These are phyloP conservation scores for Meteorus sp. DNA, from an alignment of 1,140 invertebrate species.

Conservation along the genomic window DNA sequence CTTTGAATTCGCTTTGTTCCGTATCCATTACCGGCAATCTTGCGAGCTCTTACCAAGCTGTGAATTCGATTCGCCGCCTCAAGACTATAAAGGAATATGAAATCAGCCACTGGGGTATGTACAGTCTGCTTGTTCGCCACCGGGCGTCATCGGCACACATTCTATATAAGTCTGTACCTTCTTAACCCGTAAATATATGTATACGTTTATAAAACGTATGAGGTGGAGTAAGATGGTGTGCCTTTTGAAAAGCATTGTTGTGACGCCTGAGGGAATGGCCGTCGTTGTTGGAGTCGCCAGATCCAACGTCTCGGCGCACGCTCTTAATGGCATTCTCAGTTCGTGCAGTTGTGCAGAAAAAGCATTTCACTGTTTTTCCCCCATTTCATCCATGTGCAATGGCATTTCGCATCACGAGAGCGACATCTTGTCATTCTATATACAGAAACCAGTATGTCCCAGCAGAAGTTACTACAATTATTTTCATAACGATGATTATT, in stretches of 20 bases:
- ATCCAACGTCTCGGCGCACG: too few relatives aligned
- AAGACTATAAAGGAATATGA: slow-evolving; percentile 17
- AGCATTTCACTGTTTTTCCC: slow-evolving; percentile 16
- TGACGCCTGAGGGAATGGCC: neutral
- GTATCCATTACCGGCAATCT: slow-evolving; percentile 18
- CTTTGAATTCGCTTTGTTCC: slow-evolving; percentile 23
- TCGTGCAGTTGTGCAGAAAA: neutral
- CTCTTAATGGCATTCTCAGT: neutral
- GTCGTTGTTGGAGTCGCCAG: too few relatives aligned
- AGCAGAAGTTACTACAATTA: too few relatives aligned
- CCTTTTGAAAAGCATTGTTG: neutral
- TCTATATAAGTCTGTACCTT: neutral
- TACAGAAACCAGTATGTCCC: too few relatives aligned
- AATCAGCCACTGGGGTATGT: slow-evolving; percentile 1
- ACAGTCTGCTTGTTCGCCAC: neutral
- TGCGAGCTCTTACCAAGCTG: neutral
- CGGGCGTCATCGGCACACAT: neutral
- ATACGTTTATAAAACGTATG: neutral
- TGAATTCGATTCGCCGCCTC: slow-evolving; percentile 11
- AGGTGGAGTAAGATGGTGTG: too few relatives aligned
- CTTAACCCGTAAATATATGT: neutral
- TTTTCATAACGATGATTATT: too few relatives aligned
- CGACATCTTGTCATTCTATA: too few relatives aligned
- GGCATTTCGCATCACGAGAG: too few relatives aligned
- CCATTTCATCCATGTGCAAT: too few relatives aligned